Evolutionary conservation across 2,113 vertebrate species (phyloP).

Genomic region (Gasterosteus nipponicus): DNA sequence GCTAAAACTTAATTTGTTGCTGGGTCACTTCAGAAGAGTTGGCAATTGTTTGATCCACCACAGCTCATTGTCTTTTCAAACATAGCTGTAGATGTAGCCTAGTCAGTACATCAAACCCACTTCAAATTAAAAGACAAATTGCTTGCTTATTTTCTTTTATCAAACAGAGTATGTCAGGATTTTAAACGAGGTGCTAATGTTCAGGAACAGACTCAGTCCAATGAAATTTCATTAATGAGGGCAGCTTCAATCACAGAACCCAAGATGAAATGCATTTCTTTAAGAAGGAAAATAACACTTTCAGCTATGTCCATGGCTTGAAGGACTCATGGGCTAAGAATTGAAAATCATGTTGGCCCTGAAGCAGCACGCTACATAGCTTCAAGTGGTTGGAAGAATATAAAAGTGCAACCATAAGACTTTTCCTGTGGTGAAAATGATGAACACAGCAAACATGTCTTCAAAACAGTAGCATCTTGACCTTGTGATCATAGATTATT

Average conservation of each 20-base stretch:
- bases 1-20: background rate
- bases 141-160: slow-evolving; percentile 48
- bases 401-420: too few species aligned
- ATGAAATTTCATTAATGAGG: background rate
- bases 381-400: too few species aligned
- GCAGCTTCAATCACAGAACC: background rate
- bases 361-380: too few species aligned
- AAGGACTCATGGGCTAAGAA: background rate
- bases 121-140: slow-evolving; percentile 32
- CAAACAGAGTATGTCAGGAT: slow-evolving; percentile 39
- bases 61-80: slow-evolving; percentile 23
- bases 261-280: background rate
- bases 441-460: too few species aligned
- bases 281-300: background rate
- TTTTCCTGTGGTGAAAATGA: too few species aligned
- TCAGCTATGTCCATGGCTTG: background rate
- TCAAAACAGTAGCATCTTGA: too few species aligned
- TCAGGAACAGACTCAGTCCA: background rate
- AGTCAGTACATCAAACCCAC: slow-evolving; percentile 42
- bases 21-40: background rate
- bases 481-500: too few species aligned
- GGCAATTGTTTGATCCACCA: background rate
- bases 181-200: slow-evolving; percentile 15
- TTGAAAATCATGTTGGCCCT: background rate
- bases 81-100: slow-evolving; percentile 31